These are phyloP conservation scores for Acrocera orbiculus DNA, from an alignment of 2,888 invertebrate genomes.

Conservation along the genomic window DNA sequence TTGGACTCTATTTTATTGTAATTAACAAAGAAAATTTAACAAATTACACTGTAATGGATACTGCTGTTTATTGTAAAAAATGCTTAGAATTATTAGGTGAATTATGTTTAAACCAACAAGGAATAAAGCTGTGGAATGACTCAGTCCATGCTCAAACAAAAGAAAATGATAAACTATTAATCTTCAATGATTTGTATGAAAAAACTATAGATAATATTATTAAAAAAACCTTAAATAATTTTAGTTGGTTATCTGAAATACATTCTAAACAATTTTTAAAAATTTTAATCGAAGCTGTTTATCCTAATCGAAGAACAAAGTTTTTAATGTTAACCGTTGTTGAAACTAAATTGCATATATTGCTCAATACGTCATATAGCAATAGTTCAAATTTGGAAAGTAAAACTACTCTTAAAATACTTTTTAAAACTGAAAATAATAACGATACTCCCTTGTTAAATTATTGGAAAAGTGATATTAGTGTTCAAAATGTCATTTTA, in stretches of 20 bases:
- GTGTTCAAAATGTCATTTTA: conserved; percentile 6
- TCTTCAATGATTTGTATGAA: conserved; percentile 1
- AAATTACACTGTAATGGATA: conserved; percentile 6
- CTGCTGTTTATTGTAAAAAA: conserved; percentile 9
- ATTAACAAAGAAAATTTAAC: conserved; percentile 6
- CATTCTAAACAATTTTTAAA: conserved; percentile 7
- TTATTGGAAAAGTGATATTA: conserved; percentile 8
- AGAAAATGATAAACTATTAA: neutral
- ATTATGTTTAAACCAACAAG: neutral
- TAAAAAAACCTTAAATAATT: neutral
- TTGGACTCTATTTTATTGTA: conserved; percentile 11
- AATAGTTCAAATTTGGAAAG: too few species aligned
- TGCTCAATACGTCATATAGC: conserved; percentile 1
- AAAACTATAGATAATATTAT: conserved; percentile 1
- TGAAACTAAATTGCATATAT: conserved; percentile 7
- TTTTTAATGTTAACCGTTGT: conserved; percentile 7
- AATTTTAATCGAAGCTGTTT: conserved; percentile 7
- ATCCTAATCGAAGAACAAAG: conserved; percentile 6
- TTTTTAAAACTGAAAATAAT: conserved; percentile 7
- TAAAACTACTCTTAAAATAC: too few species aligned
- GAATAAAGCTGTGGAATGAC: neutral
- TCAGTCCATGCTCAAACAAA: neutral
- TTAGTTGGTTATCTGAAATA: neutral
- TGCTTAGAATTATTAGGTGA: conserved; percentile 12
- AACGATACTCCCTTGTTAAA: conserved; percentile 4